These are phyloP conservation scores for Atherinomorus stipes DNA, from an alignment of 2,113 vertebrate genomes.

Conservation along the genomic window DNA sequence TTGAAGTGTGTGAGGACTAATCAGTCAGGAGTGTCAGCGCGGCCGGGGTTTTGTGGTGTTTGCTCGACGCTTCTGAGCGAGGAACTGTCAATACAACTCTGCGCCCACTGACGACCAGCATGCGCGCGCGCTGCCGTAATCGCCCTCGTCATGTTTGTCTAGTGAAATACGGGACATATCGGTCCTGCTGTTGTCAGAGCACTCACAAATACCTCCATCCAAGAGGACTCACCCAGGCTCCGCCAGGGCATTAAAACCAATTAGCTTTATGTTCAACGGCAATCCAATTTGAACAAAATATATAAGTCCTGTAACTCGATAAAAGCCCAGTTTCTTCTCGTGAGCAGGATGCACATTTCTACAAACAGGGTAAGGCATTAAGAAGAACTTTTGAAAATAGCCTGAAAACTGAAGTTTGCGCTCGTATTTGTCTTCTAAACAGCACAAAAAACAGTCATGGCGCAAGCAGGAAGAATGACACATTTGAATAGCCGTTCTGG, in stretches of 20 bases:
- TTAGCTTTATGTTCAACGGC: background rate
- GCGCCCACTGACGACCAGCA: constrained; percentile 68
- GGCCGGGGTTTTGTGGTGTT: constrained; percentile 62
- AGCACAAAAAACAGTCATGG: constrained; percentile 2
- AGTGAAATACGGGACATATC: constrained; percentile 67
- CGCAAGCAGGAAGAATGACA: constrained; percentile 26
- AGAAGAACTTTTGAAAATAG: background rate
- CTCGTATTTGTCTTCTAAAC: constrained; percentile 7
- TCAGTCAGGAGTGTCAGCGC: constrained; percentile 53
- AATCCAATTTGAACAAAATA: background rate
- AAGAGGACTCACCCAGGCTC: background rate
- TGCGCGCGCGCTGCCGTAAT: constrained; percentile 64
- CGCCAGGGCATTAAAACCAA: background rate
- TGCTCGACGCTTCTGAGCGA: constrained; percentile 68
- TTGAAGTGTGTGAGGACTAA: constrained; percentile 43
- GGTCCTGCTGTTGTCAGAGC: constrained; percentile 34
- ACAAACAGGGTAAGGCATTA: background rate
- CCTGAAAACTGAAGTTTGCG: constrained; percentile 13
- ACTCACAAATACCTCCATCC: constrained; percentile 42
- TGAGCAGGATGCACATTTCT: background rate
- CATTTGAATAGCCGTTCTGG: constrained; percentile 23
- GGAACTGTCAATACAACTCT: constrained; percentile 77
- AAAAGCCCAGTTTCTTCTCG: background rate
- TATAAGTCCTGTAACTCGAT: constrained; percentile 19
- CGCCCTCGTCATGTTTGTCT: constrained; percentile 69